Evolutionary conservation across 2,797 vertebrate species (phyloP), one percentile per base, ranked within the genome.

Genomic region (Cuniculus paca): DNA sequence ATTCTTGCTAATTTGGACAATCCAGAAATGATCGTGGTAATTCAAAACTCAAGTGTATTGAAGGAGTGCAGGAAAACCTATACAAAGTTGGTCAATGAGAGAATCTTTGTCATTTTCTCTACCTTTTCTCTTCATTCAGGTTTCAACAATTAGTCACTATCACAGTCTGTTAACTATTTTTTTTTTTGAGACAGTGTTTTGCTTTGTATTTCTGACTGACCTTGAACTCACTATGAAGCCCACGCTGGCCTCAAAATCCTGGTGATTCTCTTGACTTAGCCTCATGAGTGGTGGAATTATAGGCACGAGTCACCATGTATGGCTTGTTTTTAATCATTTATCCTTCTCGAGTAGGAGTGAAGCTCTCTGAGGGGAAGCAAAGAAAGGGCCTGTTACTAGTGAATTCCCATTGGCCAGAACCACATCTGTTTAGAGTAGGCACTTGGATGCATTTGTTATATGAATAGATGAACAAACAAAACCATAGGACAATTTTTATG

Each of bases 401-500:
- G 12, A 24, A 34, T 63, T 60, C 8, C 45, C 3, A 39, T 56
- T 88, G 20, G 10, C 26, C 14, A 90, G n/a, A 17, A 72, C 13
- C 22, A 4, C 58, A 5, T 82, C 65, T 75, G 34, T 89, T 91
- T 63, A 75, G 77, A 81, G 22, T 48, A 45, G 17, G 26, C 10
- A 68, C 16, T 88, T 36, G 39, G 22, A 78, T 50, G 34, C 26
- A 88, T 63, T 91, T 81, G 12, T 82, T 54, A 75, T 82, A 24
- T 58, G 45, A 94, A 90, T 78, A 16, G 90, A 88, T 85, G 20
- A 74, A 72, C 81, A 56, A 77, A 68, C 87, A 72, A 90, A 85
- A 85, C 16, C 26, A 79, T 1, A 78, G 72, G 13, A 48, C 19
- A 42, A 63, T 86, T 90, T 93, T 83, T n/a, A 74, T 65, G n/a